Conservation (phyloP, 1,140 invertebrate species). For the Lucilia cuprina region DNA sequence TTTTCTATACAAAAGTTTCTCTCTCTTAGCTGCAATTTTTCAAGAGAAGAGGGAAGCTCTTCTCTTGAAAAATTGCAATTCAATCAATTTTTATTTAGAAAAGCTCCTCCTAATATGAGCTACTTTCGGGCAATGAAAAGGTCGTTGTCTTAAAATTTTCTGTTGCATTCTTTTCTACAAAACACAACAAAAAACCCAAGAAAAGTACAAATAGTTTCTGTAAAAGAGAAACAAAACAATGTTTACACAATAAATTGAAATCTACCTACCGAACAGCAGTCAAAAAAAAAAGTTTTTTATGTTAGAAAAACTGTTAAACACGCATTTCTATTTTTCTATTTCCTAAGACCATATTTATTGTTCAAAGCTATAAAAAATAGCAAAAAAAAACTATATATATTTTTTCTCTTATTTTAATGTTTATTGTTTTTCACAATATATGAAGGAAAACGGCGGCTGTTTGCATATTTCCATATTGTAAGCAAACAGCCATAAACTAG, state of each 20-base stretch:
- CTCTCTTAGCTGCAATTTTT: too few species aligned
- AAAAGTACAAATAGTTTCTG: too few species aligned
- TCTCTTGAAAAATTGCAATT: too few species aligned
- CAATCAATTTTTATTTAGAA: too few species aligned
- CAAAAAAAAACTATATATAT: background rate
- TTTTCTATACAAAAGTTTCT: too few species aligned
- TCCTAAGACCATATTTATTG: background rate
- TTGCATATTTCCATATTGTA: background rate
- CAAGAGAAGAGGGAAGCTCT: too few species aligned
- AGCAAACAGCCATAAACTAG: conserved; percentile 5
- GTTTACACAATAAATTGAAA: conserved; percentile 3
- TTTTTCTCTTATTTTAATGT: background rate
- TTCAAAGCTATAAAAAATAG: background rate
- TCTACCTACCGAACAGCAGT: background rate
- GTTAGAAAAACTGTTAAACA: too few species aligned
- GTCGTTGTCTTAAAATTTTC: background rate
- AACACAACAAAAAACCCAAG: too few species aligned
- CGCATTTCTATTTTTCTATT: too few species aligned
- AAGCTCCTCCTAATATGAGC: too few species aligned
- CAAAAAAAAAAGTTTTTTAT: background rate
- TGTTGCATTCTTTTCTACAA: too few species aligned
- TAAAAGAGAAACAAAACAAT: background rate
- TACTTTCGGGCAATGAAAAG: too few species aligned
- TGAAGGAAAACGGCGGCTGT: background rate
- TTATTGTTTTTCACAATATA: background rate